A percentile compares a stretch with the other conserved stretches of the same genome.
phyloP scores from a whole-genome alignment of 2,888 invertebrate genomes.

The Sesia bembeciformis region DNA sequence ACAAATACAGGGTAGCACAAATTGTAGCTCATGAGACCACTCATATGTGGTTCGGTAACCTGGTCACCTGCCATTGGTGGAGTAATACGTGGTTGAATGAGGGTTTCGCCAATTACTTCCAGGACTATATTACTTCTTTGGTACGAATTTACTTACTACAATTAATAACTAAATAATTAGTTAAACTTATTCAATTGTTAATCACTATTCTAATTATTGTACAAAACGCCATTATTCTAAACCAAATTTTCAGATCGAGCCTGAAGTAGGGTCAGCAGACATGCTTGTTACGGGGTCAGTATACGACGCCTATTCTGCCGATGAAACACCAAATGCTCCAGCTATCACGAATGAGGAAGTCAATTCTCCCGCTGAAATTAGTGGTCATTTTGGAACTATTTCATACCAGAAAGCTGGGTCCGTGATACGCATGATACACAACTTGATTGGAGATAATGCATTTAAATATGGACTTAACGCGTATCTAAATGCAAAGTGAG shows the following conservation, averaged over 20 bases:
- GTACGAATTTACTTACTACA: slow-evolving; percentile 12
- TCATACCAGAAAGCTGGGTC: slow-evolving; percentile 80
- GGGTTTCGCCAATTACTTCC: slow-evolving; percentile 82
- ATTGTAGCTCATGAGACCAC: slow-evolving; percentile 84
- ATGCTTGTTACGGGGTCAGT: slow-evolving; percentile 78
- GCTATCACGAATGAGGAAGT: slow-evolving; percentile 75
- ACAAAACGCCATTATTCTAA: too few species aligned
- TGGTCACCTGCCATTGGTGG: slow-evolving; percentile 86
- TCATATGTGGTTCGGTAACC: slow-evolving; percentile 89
- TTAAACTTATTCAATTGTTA: background rate
- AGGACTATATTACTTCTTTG: slow-evolving; percentile 74
- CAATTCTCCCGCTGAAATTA: slow-evolving; percentile 76
- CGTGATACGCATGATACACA: slow-evolving; percentile 63
- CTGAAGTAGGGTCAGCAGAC: slow-evolving; percentile 75
- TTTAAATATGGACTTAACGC: slow-evolving; percentile 31
- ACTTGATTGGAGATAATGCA: slow-evolving; percentile 50
- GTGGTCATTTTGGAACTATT: slow-evolving; percentile 77
- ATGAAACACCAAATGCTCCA: slow-evolving; percentile 60
- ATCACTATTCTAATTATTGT: background rate
- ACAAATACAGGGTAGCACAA: slow-evolving; percentile 72
- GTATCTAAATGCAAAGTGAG: slow-evolving; percentile 67
- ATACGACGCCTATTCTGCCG: slow-evolving; percentile 76
- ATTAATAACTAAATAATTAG: too few species aligned
- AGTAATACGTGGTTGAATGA: slow-evolving; percentile 82
- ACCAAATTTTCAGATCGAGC: slow-evolving; percentile 64